Percentiles rank a stretch among this genome's conserved stretches.
These are phyloP conservation scores for Aspidoscelis tigris DNA, from an alignment of 2,113 vertebrate genomes.

Conservation along the genomic window DNA sequence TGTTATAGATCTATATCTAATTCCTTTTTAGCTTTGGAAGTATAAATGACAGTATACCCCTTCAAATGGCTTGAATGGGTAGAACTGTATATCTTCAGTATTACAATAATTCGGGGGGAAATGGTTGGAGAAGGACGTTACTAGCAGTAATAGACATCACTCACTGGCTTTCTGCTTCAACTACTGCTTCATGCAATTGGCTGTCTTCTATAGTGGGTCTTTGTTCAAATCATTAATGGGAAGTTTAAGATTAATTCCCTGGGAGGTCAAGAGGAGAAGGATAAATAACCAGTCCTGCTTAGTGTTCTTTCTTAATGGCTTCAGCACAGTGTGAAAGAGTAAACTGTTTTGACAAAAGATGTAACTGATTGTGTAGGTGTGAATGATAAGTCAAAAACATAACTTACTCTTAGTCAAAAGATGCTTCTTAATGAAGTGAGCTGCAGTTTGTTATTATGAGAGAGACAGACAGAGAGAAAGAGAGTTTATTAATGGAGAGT, in stretches of 20 bases:
- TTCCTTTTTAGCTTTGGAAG: slow-evolving; percentile 34
- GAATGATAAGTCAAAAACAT: slow-evolving; percentile 74
- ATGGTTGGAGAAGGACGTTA: slow-evolving; percentile 36
- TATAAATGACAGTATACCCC: slow-evolving; percentile 32
- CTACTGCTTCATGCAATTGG: slow-evolving; percentile 60
- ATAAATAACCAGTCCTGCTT: slow-evolving; percentile 72
- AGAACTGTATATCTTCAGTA: slow-evolving; percentile 46
- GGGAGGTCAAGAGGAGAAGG: slow-evolving; percentile 77
- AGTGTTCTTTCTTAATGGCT: slow-evolving; percentile 72
- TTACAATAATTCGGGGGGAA: slow-evolving; percentile 8
- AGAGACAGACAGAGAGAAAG: not conserved
- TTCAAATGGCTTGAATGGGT: slow-evolving; percentile 16
- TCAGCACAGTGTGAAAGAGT: slow-evolving; percentile 80
- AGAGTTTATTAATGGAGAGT: slow-evolving; percentile 4
- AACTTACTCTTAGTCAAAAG: slow-evolving; percentile 69
- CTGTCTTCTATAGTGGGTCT: slow-evolving; percentile 62
- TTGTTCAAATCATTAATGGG: slow-evolving; percentile 74
- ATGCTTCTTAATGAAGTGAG: slow-evolving; percentile 60
- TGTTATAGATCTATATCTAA: slow-evolving; percentile 32
- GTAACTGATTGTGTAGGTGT: slow-evolving; percentile 76
- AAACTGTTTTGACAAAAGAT: slow-evolving; percentile 81
- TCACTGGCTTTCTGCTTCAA: slow-evolving; percentile 66
- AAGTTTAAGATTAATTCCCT: slow-evolving; percentile 81
- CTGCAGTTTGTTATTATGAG: slow-evolving; percentile 24
- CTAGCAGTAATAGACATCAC: slow-evolving; percentile 50